phyloP scores from a whole-genome alignment of 2,888 invertebrate species.

The Limenitis camilla region DNA sequence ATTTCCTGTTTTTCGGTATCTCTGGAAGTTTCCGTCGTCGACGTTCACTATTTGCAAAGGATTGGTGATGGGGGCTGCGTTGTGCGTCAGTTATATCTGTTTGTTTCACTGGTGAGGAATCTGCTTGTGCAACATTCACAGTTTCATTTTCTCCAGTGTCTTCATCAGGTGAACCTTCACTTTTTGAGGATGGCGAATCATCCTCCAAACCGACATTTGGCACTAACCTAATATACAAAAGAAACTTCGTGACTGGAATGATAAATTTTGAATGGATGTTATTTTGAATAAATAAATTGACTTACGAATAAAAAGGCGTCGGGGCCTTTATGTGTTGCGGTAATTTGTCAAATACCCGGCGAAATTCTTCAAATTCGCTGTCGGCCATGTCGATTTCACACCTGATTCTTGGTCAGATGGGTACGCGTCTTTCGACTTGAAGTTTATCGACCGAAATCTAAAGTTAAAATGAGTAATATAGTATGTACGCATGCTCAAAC shows the following conservation, averaged over 20 bases:
- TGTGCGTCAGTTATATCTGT: constrained; percentile 44
- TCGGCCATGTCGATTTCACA: constrained; percentile 86
- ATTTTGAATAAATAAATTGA: constrained; percentile 34
- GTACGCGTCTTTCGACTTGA: constrained; percentile 49
- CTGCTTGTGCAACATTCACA: constrained; percentile 29
- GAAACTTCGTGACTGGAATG: neutral
- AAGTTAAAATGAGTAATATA: constrained; percentile 25
- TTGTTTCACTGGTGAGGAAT: constrained; percentile 43
- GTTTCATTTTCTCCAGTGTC: constrained; percentile 75
- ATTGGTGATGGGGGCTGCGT: constrained; percentile 54
- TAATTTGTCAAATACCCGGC: constrained; percentile 87
- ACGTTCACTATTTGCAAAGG: constrained; percentile 73
- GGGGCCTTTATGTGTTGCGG: constrained; percentile 86
- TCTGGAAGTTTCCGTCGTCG: constrained; percentile 89
- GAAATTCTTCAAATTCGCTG: constrained; percentile 95
- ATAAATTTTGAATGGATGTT: neutral
- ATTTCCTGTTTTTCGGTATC: constrained; percentile 91
- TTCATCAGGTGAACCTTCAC: constrained; percentile 79
- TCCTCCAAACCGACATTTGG: constrained; percentile 89
- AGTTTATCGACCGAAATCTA: constrained; percentile 49
- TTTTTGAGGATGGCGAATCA: constrained; percentile 86
- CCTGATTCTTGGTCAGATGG: constrained; percentile 78
- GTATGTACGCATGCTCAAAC: constrained; percentile 36
- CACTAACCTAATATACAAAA: constrained; percentile 77
- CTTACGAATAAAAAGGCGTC: constrained; percentile 93